phyloP scores from a whole-genome alignment of 1,140 invertebrate species.

The Caerostris darwini region DNA sequence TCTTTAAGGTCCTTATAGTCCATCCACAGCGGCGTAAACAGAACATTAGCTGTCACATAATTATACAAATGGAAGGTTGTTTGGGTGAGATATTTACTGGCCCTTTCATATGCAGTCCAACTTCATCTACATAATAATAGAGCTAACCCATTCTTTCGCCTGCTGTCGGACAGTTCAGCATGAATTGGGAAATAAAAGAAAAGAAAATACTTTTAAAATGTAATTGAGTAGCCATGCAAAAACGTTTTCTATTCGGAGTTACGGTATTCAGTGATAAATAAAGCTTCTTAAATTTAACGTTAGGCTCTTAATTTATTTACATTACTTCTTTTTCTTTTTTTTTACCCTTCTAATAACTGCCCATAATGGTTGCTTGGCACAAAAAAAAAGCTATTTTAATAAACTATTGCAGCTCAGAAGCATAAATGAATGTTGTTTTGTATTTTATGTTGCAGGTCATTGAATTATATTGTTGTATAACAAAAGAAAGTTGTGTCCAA shows the following conservation, averaged over 20 bases:
- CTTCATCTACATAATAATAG: slow-evolving; percentile 24
- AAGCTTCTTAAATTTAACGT: not conserved
- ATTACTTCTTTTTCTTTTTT: too few relatives aligned
- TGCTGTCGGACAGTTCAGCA: not conserved
- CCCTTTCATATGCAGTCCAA: not conserved
- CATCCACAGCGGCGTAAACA: slow-evolving; percentile 6
- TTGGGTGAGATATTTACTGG: slow-evolving; percentile 31
- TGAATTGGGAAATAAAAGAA: slow-evolving; percentile 17
- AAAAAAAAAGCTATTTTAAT: too few relatives aligned
- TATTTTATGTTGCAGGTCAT: too few relatives aligned
- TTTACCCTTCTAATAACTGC: too few relatives aligned
- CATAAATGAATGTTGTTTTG: too few relatives aligned
- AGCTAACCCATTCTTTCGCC: not conserved
- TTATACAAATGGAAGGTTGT: slow-evolving; percentile 5
- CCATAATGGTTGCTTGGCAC: too few relatives aligned
- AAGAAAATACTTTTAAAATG: not conserved
- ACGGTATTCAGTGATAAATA: not conserved
- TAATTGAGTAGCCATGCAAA: slow-evolving; percentile 11
- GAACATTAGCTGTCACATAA: slow-evolving; percentile 35
- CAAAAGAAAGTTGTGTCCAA: too few relatives aligned
- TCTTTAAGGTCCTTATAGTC: not conserved
- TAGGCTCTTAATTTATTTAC: too few relatives aligned
- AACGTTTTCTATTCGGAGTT: not conserved
- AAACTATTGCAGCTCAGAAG: too few relatives aligned
- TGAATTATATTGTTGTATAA: too few relatives aligned